phyloP scores from a whole-genome alignment of 2,888 invertebrate species.

The Clunio marinus region DNA sequence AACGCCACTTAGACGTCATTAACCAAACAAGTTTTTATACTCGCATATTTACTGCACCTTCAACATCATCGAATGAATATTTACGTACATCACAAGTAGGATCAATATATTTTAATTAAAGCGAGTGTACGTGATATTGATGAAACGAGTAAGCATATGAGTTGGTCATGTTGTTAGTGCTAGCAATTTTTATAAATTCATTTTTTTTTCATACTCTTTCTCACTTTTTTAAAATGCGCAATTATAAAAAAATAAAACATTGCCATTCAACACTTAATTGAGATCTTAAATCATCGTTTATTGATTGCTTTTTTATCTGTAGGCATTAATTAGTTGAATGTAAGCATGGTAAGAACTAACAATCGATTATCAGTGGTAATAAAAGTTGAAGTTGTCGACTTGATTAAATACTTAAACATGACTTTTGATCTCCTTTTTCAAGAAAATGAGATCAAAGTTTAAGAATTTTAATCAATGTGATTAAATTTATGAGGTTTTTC shows the following conservation, averaged over 20 bases:
- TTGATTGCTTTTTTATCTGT: background rate
- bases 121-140: background rate
- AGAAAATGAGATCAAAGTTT: no score
- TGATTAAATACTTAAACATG: no score
- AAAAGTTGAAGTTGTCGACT: no score
- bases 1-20: conserved; percentile 18
- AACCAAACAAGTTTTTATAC: background rate
- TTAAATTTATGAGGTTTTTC: no score
- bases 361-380: no score
- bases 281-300: conserved; percentile 11
- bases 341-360: background rate
- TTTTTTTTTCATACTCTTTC: no score
- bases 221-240: background rate
- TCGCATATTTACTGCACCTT: no score
- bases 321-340: background rate
- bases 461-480: no score
- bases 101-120: conserved; percentile 35
- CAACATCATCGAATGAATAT: background rate
- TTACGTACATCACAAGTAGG: conserved; percentile 4
- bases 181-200: background rate
- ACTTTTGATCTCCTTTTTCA: no score
- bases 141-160: background rate
- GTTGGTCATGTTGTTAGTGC: background rate
- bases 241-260: background rate
- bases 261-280: conserved; percentile 4